Evolutionary conservation across 2,797 vertebrate species (phyloP).

Genomic region (Enoplosus armatus): DNA sequence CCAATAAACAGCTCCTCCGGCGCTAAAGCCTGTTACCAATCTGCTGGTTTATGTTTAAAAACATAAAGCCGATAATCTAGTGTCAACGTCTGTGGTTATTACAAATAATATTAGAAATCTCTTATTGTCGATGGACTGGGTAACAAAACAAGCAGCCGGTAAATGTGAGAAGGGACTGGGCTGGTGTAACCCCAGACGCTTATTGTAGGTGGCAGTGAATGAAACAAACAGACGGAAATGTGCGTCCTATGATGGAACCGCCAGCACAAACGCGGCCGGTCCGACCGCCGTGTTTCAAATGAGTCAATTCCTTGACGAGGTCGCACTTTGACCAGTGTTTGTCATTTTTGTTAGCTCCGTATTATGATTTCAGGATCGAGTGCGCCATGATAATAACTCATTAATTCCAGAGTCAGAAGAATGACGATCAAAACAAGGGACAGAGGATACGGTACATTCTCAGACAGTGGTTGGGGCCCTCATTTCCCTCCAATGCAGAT

Average conservation of each 20-base stretch:
- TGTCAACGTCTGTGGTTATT: conserved; percentile 33
- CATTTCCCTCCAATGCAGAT: no score
- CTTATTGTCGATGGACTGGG: conserved; percentile 27
- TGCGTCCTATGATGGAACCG: conserved; percentile 26
- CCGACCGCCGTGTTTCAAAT: no score
- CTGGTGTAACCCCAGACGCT: conserved; percentile 14
- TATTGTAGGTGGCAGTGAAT: conserved; percentile 31
- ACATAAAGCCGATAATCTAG: no score
- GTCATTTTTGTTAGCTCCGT: not conserved
- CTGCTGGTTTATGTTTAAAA: conserved; percentile 17
- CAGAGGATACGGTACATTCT: not conserved
- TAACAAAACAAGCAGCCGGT: conserved; percentile 49
- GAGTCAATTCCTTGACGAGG: not conserved
- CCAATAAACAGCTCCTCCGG: conserved; percentile 12
- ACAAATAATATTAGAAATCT: no score
- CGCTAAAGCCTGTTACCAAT: conserved; percentile 16
- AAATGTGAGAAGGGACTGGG: conserved; percentile 13
- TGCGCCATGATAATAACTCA: not conserved
- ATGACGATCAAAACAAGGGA: not conserved
- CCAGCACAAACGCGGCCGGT: conserved; percentile 12
- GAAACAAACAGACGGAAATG: conserved; percentile 43
- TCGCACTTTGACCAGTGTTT: not conserved
- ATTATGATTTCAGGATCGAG: not conserved
- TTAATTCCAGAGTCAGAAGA: not conserved
- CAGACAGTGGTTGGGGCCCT: not conserved